Percentiles rank a stretch among this genome's conserved stretches.
Conservation (phyloP, 2,888 invertebrate genomes). For the Melanargia galathea region DNA sequence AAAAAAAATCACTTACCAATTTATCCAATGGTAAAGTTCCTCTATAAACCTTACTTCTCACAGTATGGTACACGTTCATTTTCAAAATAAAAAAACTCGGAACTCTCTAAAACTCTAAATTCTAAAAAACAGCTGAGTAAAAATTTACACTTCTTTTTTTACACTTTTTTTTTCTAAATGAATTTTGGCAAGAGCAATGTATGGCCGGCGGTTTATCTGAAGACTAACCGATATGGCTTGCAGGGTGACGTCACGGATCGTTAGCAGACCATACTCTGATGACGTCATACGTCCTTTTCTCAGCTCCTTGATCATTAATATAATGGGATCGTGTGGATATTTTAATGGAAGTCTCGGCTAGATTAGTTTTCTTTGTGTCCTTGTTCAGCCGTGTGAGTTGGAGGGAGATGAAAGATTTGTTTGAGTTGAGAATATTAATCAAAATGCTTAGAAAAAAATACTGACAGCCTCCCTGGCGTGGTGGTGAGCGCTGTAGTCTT, state of each 20-base stretch:
- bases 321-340: constrained; percentile 35
- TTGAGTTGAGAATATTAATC: neutral
- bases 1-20: constrained; percentile 57
- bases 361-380: constrained; percentile 26
- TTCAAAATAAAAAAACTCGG: constrained; percentile 37
- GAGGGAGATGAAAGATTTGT: neutral
- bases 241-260: constrained; percentile 71
- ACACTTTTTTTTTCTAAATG: constrained; percentile 31
- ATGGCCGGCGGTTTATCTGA: constrained; percentile 56
- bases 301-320: constrained; percentile 47
- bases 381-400: neutral
- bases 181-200: constrained; percentile 48
- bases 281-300: constrained; percentile 69
- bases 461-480: neutral
- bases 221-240: constrained; percentile 61
- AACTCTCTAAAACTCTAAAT: too few relatives aligned
- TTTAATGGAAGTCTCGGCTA: constrained; percentile 29
- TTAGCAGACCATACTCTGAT: constrained; percentile 67
- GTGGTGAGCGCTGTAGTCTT: neutral
- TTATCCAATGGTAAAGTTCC: constrained; percentile 57
- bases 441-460: neutral
- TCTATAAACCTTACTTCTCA: constrained; percentile 55
- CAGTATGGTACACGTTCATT: constrained; percentile 69
- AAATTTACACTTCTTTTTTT: constrained; percentile 24
- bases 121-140: neutral